A percentile compares a stretch with the other conserved stretches of the same genome.
Conservation (phyloP, 2,888 invertebrate genomes). For the Coenonympha glycerion region DNA sequence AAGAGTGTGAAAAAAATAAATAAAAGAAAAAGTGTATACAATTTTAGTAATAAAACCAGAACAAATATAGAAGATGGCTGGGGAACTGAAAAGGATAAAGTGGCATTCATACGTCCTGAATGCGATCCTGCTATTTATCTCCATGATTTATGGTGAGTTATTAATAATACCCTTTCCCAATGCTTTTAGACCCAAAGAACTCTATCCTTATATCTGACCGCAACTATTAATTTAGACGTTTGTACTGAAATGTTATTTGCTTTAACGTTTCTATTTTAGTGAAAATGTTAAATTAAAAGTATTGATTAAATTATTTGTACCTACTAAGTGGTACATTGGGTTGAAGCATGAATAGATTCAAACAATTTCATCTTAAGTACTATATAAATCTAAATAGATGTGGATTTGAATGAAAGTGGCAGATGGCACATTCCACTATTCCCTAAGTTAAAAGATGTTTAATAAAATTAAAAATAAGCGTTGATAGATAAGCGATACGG, state of each 20-base stretch:
- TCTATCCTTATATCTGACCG: neutral
- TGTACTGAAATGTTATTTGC: neutral
- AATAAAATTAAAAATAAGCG: too few species aligned
- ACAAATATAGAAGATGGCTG: conserved; percentile 52
- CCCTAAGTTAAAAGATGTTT: too few species aligned
- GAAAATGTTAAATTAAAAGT: too few species aligned
- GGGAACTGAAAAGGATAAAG: conserved; percentile 53
- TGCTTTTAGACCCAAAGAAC: conserved; percentile 2
- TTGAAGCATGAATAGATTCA: too few species aligned
- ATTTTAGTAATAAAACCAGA: conserved; percentile 32
- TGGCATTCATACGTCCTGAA: conserved; percentile 63
- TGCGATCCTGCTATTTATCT: conserved; percentile 58
- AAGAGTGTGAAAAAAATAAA: conserved; percentile 47
- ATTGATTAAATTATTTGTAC: too few species aligned
- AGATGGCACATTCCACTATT: too few species aligned
- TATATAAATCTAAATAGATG: too few species aligned
- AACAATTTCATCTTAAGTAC: too few species aligned
- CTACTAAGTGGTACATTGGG: too few species aligned
- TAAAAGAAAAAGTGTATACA: conserved; percentile 30
- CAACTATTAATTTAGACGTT: neutral
- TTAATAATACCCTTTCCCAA: conserved; percentile 2
- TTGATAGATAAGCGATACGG: too few species aligned
- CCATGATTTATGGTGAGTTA: conserved; percentile 69
- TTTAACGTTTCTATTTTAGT: too few species aligned
- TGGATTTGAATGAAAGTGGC: too few species aligned